Conservation (phyloP, 2,113 vertebrate genomes). For the Malurus melanocephalus region DNA sequence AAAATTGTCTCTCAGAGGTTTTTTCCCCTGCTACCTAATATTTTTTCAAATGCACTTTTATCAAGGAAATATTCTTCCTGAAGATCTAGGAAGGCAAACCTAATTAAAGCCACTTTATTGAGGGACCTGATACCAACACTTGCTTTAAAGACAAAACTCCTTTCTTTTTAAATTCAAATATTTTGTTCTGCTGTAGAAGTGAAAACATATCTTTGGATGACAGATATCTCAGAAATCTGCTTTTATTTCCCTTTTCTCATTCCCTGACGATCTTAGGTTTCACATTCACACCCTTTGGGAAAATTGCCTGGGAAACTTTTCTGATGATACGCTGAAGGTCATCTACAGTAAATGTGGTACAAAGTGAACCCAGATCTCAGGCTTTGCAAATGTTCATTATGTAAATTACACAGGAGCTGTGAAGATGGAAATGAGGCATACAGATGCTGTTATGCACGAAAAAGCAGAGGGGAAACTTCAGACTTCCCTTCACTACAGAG, state of each 20-base stretch:
- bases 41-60: conserved; percentile 2
- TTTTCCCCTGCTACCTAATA: not conserved
- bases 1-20: not conserved
- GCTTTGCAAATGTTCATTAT: conserved; percentile 65
- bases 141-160: conserved; percentile 5
- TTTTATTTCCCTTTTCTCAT: not conserved
- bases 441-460: conserved; percentile 37
- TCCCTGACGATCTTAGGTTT: not conserved
- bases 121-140: not conserved
- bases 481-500: conserved; percentile 44
- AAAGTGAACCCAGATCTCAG: conserved; percentile 48
- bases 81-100: not conserved
- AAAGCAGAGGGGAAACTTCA: conserved; percentile 51
- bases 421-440: conserved; percentile 53
- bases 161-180: not conserved
- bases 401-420: conserved; percentile 60
- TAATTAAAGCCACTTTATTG: conserved; percentile 10
- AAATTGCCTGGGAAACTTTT: conserved; percentile 51
- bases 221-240: not conserved
- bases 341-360: conserved; percentile 33
- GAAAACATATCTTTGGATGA: not conserved
- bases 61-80: conserved; percentile 6
- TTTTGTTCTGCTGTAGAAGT: not conserved
- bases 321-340: conserved; percentile 56
- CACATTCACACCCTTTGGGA: conserved; percentile 20